Conservation (phyloP, 2,797 vertebrate species). For the Labroides dimidiatus region DNA sequence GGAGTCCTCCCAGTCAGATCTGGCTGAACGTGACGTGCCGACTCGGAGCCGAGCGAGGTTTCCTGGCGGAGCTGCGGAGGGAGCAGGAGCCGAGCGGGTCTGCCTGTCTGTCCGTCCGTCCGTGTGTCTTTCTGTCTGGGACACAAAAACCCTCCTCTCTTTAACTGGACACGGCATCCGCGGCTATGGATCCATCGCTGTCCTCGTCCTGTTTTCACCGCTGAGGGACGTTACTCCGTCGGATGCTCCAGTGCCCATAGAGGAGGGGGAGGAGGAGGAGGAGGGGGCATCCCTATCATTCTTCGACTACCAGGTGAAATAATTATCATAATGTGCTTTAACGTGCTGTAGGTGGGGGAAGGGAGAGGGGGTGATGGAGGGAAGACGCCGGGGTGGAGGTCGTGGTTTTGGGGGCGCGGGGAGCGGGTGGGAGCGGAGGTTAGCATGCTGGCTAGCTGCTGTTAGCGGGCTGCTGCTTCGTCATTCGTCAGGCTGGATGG, state of each 20-base stretch:
- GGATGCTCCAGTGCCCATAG: slow-evolving; percentile 73
- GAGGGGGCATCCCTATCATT: slow-evolving; percentile 61
- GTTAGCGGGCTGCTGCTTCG: slow-evolving; percentile 64
- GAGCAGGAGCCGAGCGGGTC: slow-evolving; percentile 69
- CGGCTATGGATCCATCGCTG: slow-evolving; percentile 76
- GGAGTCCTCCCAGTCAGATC: slow-evolving; percentile 75
- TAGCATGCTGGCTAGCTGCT: slow-evolving; percentile 62
- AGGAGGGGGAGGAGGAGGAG: slow-evolving; percentile 37
- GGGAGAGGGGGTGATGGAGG: not conserved
- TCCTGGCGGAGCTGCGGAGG: slow-evolving; percentile 73
- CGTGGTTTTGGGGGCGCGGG: slow-evolving; percentile 14
- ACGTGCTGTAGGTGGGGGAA: not conserved
- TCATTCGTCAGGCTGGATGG: slow-evolving; percentile 57
- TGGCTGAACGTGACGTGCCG: slow-evolving; percentile 78
- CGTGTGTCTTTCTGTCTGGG: slow-evolving; percentile 56
- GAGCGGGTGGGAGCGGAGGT: slow-evolving; percentile 58
- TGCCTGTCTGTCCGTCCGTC: slow-evolving; percentile 37
- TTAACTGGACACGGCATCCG: slow-evolving; percentile 53
- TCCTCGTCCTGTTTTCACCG: slow-evolving; percentile 54
- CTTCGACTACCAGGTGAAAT: slow-evolving; percentile 74
- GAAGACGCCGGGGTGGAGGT: not conserved
- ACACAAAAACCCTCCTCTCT: slow-evolving; percentile 19
- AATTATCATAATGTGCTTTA: not conserved
- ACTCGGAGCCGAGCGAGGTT: slow-evolving; percentile 67
- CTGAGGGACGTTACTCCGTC: slow-evolving; percentile 67